Percentiles rank a stretch among this genome's conserved stretches.
Conservation (phyloP, 2,797 vertebrate species). For the Glyptemys insculpta region DNA sequence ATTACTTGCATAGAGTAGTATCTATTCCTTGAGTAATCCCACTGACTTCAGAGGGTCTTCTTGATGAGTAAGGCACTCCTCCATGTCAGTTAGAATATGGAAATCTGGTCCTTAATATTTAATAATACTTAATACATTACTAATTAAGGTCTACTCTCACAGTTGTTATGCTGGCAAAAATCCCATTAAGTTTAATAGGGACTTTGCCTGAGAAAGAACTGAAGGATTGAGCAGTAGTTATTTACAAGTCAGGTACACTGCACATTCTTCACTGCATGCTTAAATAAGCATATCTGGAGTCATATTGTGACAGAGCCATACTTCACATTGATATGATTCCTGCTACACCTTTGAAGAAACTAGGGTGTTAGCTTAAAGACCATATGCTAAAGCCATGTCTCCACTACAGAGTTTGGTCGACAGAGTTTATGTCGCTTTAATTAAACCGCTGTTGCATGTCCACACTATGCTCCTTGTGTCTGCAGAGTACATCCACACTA, state of each 20-base stretch:
- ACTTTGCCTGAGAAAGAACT: not conserved
- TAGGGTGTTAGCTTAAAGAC: not conserved
- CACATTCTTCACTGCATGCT: fast-evolving
- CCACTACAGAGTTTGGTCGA: too few species aligned
- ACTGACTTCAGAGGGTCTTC: not conserved
- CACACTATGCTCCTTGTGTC: too few species aligned
- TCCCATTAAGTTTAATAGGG: not conserved
- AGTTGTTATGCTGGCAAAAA: not conserved
- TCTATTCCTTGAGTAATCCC: not conserved
- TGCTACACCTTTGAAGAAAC: not conserved
- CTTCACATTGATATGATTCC: not conserved
- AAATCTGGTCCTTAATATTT: not conserved
- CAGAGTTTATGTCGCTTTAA: too few species aligned
- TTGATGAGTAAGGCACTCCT: not conserved
- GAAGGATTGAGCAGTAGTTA: not conserved
- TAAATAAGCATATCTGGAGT: not conserved
- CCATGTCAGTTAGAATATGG: not conserved
- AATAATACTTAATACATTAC: not conserved
- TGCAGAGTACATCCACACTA: too few species aligned
- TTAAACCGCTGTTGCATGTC: too few species aligned
- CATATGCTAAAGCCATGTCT: not conserved
- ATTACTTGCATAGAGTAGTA: not conserved
- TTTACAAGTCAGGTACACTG: not conserved
- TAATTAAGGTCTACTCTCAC: not conserved
- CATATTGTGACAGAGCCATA: not conserved